phyloP scores from a whole-genome alignment of 2,113 vertebrate genomes.

The Sarotherodon lohbergeri region DNA sequence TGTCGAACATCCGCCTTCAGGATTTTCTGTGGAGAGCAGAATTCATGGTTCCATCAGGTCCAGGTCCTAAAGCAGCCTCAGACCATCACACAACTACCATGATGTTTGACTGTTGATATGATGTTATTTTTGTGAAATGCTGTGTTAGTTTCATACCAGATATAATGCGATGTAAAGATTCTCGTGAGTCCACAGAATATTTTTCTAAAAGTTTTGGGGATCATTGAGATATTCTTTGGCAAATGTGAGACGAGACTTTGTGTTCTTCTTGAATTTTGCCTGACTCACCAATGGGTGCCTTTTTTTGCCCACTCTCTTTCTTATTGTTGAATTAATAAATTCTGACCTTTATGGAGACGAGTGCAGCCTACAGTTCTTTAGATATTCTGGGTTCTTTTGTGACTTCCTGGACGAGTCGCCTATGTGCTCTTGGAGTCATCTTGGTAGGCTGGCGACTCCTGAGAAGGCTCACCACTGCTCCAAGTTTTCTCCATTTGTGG shows the following conservation, averaged over 20 bases:
- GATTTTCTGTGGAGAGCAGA: not conserved
- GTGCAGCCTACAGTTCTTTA: not conserved
- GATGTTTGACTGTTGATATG: not conserved
- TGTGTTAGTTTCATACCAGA: not conserved
- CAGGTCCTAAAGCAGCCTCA: not conserved
- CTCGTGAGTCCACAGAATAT: not conserved
- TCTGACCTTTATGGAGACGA: not conserved
- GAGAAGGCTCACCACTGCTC: accelerated
- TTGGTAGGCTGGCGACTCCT: not conserved
- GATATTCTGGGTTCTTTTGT: not conserved
- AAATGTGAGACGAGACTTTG: not conserved
- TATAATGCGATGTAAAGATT: not conserved
- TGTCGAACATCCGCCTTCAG: accelerated
- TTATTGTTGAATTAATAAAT: not conserved
- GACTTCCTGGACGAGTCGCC: not conserved
- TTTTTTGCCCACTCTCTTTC: not conserved
- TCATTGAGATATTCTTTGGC: not conserved
- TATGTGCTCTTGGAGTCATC: not conserved
- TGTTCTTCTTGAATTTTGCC: not conserved
- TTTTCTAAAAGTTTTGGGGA: not conserved
- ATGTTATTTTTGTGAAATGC: not conserved
- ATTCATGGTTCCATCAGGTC: not conserved
- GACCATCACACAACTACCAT: not conserved
- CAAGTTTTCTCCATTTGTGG: not conserved
- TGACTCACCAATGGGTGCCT: not conserved